Conservation (phyloP, 2,888 invertebrate species). For the Coelinius sp. region DNA sequence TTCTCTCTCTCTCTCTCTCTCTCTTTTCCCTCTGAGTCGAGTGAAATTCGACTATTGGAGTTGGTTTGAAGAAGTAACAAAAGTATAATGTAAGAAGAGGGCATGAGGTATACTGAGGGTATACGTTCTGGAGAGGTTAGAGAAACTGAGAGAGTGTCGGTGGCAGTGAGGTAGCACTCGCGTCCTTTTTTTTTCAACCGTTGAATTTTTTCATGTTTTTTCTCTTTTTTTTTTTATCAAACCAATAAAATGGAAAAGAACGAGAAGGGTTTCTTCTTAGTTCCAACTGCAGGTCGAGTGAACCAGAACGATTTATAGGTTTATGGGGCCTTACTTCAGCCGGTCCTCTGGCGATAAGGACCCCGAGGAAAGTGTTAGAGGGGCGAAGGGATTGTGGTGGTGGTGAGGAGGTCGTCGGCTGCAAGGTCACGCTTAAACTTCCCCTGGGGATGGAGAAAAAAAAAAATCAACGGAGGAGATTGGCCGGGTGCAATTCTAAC, state of each 20-base stretch:
- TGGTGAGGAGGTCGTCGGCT: conserved; percentile 25
- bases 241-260: background rate
- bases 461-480: conserved; percentile 41
- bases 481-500: conserved; percentile 47
- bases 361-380: background rate
- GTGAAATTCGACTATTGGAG: background rate
- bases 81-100: conserved; percentile 9
- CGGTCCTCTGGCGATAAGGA: conserved; percentile 41
- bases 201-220: conserved; percentile 25
- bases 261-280: conserved; percentile 27
- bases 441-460: conserved; percentile 9
- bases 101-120: background rate
- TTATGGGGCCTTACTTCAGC: conserved; percentile 45
- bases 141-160: conserved; percentile 25
- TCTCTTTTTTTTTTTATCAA: background rate
- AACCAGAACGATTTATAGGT: conserved; percentile 42
- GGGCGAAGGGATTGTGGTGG: background rate
- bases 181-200: conserved; percentile 38
- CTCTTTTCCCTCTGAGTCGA: background rate
- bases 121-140: conserved; percentile 4
- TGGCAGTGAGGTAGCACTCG: conserved; percentile 35
- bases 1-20: background rate
- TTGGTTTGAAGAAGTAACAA: conserved; percentile 6
- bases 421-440: conserved; percentile 42
- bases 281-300: conserved; percentile 1